Evolutionary conservation across 2,113 vertebrate genomes (phyloP).

Genomic region (Tragelaphus buxtoni): DNA sequence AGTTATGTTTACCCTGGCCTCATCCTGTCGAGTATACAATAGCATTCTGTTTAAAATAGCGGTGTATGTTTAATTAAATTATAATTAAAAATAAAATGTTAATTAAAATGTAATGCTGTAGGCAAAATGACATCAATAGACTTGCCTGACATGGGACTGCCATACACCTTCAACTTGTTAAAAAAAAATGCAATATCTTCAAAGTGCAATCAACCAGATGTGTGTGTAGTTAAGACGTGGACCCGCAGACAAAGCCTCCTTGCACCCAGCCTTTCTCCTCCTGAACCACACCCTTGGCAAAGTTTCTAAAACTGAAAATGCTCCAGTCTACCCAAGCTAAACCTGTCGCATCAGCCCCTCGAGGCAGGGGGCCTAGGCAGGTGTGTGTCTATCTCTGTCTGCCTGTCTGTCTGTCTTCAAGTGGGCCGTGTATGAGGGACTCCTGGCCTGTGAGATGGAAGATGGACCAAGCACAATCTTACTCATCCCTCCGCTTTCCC

Average conservation of each 20-base stretch:
- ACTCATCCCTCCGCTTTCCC: neutral
- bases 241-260: neutral
- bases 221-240: neutral
- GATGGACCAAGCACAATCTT: neutral
- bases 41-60: neutral
- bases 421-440: neutral
- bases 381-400: accelerated
- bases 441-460: neutral
- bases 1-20: neutral
- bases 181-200: neutral
- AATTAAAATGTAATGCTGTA: neutral
- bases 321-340: neutral
- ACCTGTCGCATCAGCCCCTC: neutral
- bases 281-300: neutral
- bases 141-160: neutral
- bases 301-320: neutral
- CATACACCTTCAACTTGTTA: neutral
- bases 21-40: neutral
- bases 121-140: neutral
- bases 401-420: too few relatives aligned
- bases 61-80: neutral
- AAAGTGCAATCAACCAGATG: accelerated
- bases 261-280: neutral
- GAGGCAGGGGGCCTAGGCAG: too few relatives aligned
- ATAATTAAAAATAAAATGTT: neutral